Conservation (phyloP, 2,113 vertebrate species). For the Corydoras maculifer region DNA sequence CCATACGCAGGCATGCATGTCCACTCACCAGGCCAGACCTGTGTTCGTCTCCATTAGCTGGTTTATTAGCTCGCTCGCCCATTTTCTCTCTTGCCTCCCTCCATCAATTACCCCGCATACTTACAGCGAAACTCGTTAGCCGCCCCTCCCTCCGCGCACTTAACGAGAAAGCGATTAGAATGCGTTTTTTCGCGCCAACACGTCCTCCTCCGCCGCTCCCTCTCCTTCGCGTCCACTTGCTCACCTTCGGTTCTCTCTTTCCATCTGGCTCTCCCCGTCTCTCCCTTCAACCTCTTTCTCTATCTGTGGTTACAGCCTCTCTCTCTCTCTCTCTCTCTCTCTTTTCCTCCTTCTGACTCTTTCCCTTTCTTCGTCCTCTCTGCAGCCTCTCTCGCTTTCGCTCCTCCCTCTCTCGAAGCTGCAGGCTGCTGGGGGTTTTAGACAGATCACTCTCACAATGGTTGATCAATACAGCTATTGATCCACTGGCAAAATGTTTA, state of each 20-base stretch:
- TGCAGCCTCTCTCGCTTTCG: slow-evolving; percentile 58
- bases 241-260: slow-evolving; percentile 54
- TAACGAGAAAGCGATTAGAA: slow-evolving; percentile 72
- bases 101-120: slow-evolving; percentile 59
- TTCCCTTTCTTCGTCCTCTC: slow-evolving; percentile 69
- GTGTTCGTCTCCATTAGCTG: slow-evolving; percentile 43
- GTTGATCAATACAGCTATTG: slow-evolving; percentile 79
- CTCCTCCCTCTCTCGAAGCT: slow-evolving; percentile 73
- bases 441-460: slow-evolving; percentile 79
- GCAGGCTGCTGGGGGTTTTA: slow-evolving; percentile 73
- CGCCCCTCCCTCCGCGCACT: slow-evolving; percentile 51
- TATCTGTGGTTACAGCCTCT: slow-evolving; percentile 60
- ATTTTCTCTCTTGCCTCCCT: slow-evolving; percentile 43
- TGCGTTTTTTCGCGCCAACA: slow-evolving; percentile 51
- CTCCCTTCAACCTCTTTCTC: slow-evolving; percentile 55
- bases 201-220: slow-evolving; percentile 47
- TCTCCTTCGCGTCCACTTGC: slow-evolving; percentile 51
- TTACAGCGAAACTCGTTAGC: slow-evolving; percentile 64
- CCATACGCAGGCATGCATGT: slow-evolving; percentile 14
- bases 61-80: slow-evolving; percentile 46
- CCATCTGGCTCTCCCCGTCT: slow-evolving; percentile 43
- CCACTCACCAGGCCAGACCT: slow-evolving; percentile 55
- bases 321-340: slow-evolving; percentile 64
- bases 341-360: slow-evolving; percentile 47
- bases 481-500: slow-evolving; percentile 81